These are phyloP conservation scores for Ardeotis arabs DNA, from an alignment of 2,113 vertebrate genomes.

Conservation along the genomic window DNA sequence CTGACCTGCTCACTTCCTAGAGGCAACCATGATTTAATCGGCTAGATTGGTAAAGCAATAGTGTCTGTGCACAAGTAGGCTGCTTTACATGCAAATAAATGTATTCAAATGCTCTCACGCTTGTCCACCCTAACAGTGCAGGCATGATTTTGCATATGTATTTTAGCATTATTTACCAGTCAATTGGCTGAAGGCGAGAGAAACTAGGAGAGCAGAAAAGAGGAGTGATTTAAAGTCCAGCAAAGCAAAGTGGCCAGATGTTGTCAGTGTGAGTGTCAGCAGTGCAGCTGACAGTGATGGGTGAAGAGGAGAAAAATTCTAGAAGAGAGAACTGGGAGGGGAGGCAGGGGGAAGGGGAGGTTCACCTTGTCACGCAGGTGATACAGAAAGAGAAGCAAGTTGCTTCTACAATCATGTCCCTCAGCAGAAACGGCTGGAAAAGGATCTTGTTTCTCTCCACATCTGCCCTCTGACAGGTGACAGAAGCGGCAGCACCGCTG, in stretches of 20 bases:
- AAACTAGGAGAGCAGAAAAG: not conserved
- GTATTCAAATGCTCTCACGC: not conserved
- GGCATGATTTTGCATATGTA: not conserved
- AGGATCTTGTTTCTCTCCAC: not conserved
- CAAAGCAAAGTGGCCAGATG: not conserved
- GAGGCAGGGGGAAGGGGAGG: not conserved
- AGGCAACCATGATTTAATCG: not conserved
- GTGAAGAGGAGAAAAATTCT: not conserved
- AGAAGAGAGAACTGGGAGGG: not conserved
- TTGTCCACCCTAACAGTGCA: not conserved
- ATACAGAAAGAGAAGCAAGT: not conserved
- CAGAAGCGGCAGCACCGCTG: not conserved
- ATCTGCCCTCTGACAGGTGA: not conserved
- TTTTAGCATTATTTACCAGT: not conserved
- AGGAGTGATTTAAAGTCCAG: not conserved
- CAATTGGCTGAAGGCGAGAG: not conserved
- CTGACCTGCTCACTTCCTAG: not conserved
- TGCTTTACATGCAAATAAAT: not conserved
- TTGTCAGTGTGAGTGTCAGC: not conserved
- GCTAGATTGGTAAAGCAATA: not conserved
- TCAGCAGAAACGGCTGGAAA: not conserved
- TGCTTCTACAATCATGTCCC: not conserved
- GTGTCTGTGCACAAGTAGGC: not conserved
- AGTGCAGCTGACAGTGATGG: fast-evolving
- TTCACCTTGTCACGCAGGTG: fast-evolving